Base-by-base conservation (phyloP, 2,113 vertebrate genomes). In the Ceyx melanurus region DNA sequence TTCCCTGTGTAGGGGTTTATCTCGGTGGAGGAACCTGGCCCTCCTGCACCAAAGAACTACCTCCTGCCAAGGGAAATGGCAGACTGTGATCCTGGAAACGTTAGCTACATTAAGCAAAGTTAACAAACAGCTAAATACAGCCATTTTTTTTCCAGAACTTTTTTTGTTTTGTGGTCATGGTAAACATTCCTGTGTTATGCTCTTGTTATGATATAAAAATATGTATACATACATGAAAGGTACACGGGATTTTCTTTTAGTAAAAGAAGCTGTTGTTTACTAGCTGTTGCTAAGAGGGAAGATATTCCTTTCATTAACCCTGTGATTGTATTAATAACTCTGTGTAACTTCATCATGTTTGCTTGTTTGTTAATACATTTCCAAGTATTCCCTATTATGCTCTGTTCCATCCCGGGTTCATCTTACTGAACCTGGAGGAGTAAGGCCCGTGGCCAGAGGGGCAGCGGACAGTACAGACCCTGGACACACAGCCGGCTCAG, bases 11-110 rank as follows among this genome's bases (percentile, higher is more conserved):
- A 14, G 8, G 4, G 4, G 2, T 2, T 6, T 26, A 16, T 2
- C 7, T 5, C 20, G 12, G 10, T 0, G 4, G 21, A 50, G 70
- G 10, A 0, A 2, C 6, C 5, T 2, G 53, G 9, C 18, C 1
- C 42, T 22, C 17, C 15, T 10, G 8, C 33, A 22, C 3, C 23
- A 10, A 29, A 21, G 26, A 31, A 28, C 29, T 29, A 31, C 6
- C 15, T 15, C 9, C 23, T 5, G 4, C 29, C 12, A 54, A 26
- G 18, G 11, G 23, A 45, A 33, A 46, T 0, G 1, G 11, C 31
- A 54, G 35, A 23, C 23, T 0, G 3, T 2, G 8, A 51, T 15
- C 11, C 31, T 29, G 4, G 1, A 3, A 37, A 29, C 2, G 2
- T 29, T 26, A 42, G 10, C 15, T 23, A n/a, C 11, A 22, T 22